These are phyloP conservation scores for Nasonia vitripennis DNA, from an alignment of 1,140 invertebrate genomes.

Conservation along the genomic window DNA sequence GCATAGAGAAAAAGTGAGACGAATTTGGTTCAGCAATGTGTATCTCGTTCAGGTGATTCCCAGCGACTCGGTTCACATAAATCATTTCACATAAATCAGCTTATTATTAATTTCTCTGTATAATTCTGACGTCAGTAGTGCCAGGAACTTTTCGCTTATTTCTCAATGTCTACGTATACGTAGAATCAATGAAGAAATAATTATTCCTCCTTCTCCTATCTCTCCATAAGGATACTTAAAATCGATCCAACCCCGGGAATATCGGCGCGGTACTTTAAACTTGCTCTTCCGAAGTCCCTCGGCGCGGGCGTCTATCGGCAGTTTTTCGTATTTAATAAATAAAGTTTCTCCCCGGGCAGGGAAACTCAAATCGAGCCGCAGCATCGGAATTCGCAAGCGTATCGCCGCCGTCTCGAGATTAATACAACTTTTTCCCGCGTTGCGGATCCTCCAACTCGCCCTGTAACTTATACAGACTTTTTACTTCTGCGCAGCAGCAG, in stretches of 20 bases:
- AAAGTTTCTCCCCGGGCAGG: slow-evolving; percentile 11
- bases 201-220: neutral
- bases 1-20: too few relatives aligned
- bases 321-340: slow-evolving; percentile 42
- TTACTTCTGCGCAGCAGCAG: neutral
- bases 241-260: neutral
- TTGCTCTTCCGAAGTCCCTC: neutral
- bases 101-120: too few relatives aligned
- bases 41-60: too few relatives aligned
- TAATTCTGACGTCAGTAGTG: too few relatives aligned
- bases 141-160: neutral
- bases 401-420: slow-evolving; percentile 18
- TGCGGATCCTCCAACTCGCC: neutral
- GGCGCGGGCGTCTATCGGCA: neutral
- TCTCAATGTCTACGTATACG: neutral
- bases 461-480: slow-evolving; percentile 14
- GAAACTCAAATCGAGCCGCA: slow-evolving; percentile 20
- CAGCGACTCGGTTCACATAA: too few relatives aligned
- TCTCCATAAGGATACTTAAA: neutral
- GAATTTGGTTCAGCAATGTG: too few relatives aligned
- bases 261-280: neutral
- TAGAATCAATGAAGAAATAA: neutral
- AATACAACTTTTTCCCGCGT: slow-evolving; percentile 15
- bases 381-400: neutral
- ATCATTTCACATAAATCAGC: too few relatives aligned